Base-by-base conservation (phyloP, 2,888 invertebrate genomes). In the Drosophila paramelanica region DNA sequence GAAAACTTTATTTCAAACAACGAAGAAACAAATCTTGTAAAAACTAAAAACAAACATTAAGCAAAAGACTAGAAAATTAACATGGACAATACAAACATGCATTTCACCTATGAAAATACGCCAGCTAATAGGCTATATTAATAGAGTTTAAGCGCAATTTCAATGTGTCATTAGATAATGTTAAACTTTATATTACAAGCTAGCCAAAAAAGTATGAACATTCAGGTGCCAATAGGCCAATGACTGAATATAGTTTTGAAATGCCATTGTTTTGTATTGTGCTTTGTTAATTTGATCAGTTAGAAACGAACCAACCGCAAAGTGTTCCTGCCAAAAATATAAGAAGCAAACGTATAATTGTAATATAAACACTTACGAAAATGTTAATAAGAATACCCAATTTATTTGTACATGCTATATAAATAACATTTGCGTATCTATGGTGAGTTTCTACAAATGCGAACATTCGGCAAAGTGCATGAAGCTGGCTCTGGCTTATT, bases 311-410 rank as follows among this genome's bases (percentile, higher is more conserved):
- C 61, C 74, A 81, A 72, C 69, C 79, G 67, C 56, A 69, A 79
- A 74, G 73, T 81, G 79, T 81, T 88, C 77, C 73, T 69, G 70
- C 73, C 74, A 81, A 68, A 51, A 36, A 56, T 25, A 7, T 52
- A 14, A 49, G 47, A 43, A 60, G 14, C 41, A 25, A 50, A 14
- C 13, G 8, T 43, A 39, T 42, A 55, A 65, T 51, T 57, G 25
- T 64, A 53, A 64, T 25, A 46, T 57, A 31, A 42, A 45, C 10
- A 20, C 10, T 33, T 11, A 42, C 20, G 17, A 17, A 14, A 57
- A 38, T 57, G 27, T 58, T 52, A 39, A 65, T 68, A 47, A 14
- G 5, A 33, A 42, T 66, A 67, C 56, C 39, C 43, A 47, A 67
- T 45, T 45, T 45, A 43, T 61, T 62, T 62, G 47, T 61, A 61